Evolutionary conservation across 35 echinoderm and acorn worm genomes (phyloP).

Genomic region (Heliocidaris erythrogramma): DNA sequence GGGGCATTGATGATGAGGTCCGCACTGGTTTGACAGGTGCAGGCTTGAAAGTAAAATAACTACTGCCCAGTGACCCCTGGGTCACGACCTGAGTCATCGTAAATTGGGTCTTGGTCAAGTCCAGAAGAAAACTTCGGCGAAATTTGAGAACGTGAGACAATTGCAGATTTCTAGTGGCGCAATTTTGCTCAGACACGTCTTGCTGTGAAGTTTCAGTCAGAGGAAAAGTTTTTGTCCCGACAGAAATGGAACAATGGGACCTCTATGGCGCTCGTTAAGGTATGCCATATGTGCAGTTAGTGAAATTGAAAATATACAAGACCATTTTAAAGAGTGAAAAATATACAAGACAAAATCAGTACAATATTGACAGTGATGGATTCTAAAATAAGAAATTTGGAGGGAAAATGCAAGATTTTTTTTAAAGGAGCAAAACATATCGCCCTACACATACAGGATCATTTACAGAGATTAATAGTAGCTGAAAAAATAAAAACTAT

Average conservation of each 20-base stretch:
- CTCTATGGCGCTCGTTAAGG: neutral
- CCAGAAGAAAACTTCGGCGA: neutral
- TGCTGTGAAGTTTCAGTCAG: neutral
- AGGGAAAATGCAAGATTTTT: no score
- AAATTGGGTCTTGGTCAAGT: neutral
- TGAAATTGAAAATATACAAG: neutral
- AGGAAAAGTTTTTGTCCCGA: neutral
- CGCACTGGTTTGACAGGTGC: neutral
- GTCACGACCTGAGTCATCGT: neutral
- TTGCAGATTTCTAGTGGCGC: neutral
- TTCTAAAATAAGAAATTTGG: no score
- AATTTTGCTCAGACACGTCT: neutral
- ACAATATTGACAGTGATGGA: no score
- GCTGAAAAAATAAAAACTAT: no score
- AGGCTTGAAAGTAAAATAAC: neutral
- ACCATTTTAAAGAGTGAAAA: no score
- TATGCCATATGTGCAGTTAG: neutral
- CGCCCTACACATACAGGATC: no score
- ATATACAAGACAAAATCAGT: no score
- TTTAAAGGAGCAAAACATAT: no score
- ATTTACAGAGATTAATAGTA: no score
- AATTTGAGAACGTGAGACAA: slow-evolving; percentile 1
- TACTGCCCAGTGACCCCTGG: neutral
- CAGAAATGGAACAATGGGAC: neutral
- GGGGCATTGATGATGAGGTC: neutral